Base-by-base conservation (phyloP, 2,888 invertebrate genomes). In the Cancer borealis region DNA sequence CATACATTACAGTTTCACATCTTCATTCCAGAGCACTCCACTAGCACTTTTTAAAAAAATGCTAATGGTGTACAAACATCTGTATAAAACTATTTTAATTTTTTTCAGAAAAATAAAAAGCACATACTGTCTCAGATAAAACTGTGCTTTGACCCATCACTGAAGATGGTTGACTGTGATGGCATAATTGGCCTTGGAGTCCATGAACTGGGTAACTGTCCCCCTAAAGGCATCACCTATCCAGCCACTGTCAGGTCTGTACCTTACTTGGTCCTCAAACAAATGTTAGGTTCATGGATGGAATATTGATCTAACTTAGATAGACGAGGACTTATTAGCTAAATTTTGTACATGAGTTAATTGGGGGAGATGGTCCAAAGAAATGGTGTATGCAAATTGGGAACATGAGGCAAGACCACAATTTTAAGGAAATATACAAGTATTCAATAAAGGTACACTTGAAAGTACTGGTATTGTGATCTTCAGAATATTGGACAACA, bases 61-160 rank as follows among this genome's bases (percentile, higher is more conserved):
- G 26, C 73, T n/a, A 10, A 6, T 30, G 73, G 84, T 39, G 39
- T 39, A 17, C 14, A 84, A 2, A 39, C 14, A 39, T 88, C 17
- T 92, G 10, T 17, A 88, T 14, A 30, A 10, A 10, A 8, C 30
- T 60, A 39, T 2, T 39, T 39, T 39, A 39, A 39, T 84, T 84
- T 66, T 12, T 94, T 94, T 21, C 95, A 96, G 96, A 93, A 96
- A 88, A 95, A 92, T 5, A 94, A 94, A 79, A 79, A 88, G 39
- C 95, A 95, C 66, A 73, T 93, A 46, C 87, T 98, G 92, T 97
- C 97, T 39, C 98, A 98, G 96, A 97, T 98, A 93, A 97, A 98
- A 39, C 97, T 98, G 92, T 98, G 98, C 96, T 98, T 98, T 96
- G 97, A 98, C 96, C 98, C 98, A 96, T 96, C 96, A 0, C 96